Evolutionary conservation across 2,888 invertebrate genomes (phyloP), one percentile per base, ranked within the genome.

Genomic region (Xanthia togata): DNA sequence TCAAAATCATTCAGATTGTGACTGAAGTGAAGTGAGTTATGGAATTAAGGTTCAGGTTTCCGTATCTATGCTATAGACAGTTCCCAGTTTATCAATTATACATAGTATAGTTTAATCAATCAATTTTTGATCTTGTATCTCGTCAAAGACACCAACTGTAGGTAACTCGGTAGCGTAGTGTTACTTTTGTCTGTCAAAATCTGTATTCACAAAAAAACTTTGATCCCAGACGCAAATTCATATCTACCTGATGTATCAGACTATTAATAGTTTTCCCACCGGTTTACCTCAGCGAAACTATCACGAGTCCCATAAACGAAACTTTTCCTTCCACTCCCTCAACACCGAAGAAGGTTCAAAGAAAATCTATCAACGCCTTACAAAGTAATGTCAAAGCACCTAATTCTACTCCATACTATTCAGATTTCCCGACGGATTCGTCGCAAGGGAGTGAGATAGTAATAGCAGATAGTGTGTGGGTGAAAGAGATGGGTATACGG

Each of bases 341-440:
- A 79, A 85, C 90, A 77, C 87, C 82, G 82, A 88, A 89, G 87
- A 77, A 81, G 88, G 88, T 93, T 95, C 94, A 94, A 95, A 95
- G 92, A 89, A 93, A 95, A 95, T 95, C 94, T 93, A 93, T 95
- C 95, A 95, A 89, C 92, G 91, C 94, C 94, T 93, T 92, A 91
- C 91, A 93, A 92, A 94, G 93, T 93, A 93, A 94, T 94, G 95
- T 96, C 96, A 95, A 95, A 96, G 95, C 94, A 95, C 94, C 96
- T 95, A 95, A 95, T 95, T 95, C 93, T 90, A 89, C 90, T 89
- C 91, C 91, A 93, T 93, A 93, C 92, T 93, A 94, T 95, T 93
- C 95, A 95, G 95, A 96, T 96, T 96, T 96, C 96, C 96, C 95
- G 94, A 92, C 91, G 96, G 96, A 94, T 93, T 92, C 89, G 89